A percentile compares a stretch with the other conserved stretches of the same genome.
Conservation (phyloP, 2,888 invertebrate genomes). For the Didymodactylos carnosus region DNA sequence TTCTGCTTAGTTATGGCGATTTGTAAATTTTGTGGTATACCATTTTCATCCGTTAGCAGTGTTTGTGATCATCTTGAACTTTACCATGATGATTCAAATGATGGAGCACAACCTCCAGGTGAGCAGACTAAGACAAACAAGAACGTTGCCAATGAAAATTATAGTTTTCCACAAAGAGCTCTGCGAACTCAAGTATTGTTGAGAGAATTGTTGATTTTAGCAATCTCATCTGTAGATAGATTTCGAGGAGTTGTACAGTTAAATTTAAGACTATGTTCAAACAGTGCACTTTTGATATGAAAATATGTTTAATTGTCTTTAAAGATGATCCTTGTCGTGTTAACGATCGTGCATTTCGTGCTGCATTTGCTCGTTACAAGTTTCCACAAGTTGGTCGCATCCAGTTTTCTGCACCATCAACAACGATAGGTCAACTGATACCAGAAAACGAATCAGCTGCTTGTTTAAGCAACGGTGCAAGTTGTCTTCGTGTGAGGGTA, state of each 20-base stretch:
- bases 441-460: neutral
- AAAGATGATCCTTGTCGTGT: neutral
- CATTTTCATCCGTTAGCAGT: neutral
- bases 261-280: too few relatives aligned
- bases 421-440: neutral
- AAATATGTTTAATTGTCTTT: neutral
- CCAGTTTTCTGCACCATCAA: neutral
- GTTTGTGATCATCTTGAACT: slow-evolving; percentile 1
- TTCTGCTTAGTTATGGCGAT: neutral
- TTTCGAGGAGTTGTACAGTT: too few relatives aligned
- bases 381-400: neutral
- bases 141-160: too few relatives aligned
- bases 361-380: neutral
- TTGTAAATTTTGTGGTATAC: neutral
- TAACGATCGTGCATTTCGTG: neutral
- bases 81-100: neutral
- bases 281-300: too few relatives aligned
- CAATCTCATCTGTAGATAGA: too few relatives aligned
- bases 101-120: neutral
- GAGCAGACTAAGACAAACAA: neutral
- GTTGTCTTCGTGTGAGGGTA: neutral
- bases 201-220: too few relatives aligned
- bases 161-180: too few relatives aligned
- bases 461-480: neutral
- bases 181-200: too few relatives aligned